A percentile compares a stretch with the other conserved stretches of the same genome.
Evolutionary conservation across 2,797 vertebrate species (phyloP).

Genomic region (Onychomys leucogaster): DNA sequence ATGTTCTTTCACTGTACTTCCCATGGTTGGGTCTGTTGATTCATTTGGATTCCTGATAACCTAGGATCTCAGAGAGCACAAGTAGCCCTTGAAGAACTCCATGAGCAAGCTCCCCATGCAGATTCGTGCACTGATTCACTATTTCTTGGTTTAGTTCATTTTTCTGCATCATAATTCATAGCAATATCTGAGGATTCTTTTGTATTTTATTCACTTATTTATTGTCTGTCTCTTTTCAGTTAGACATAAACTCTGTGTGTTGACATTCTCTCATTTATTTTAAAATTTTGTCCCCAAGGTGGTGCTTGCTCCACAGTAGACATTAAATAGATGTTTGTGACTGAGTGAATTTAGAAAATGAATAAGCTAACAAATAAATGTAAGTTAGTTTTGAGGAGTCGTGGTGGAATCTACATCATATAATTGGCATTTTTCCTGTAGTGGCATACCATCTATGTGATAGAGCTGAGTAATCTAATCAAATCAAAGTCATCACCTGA

Average conservation of each 20-base stretch:
- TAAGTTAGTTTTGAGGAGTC: background rate
- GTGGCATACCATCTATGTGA: constrained; percentile 71
- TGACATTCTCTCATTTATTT: background rate
- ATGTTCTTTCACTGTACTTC: fast-evolving
- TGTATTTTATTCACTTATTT: too few relatives aligned
- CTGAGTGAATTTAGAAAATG: background rate
- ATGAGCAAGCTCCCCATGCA: background rate
- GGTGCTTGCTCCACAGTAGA: background rate
- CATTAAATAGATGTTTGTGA: background rate
- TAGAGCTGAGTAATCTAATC: constrained; percentile 84
- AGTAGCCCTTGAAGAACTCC: background rate
- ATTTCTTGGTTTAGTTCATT: background rate
- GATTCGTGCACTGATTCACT: background rate
- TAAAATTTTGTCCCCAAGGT: too few relatives aligned
- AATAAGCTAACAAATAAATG: background rate
- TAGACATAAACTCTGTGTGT: background rate
- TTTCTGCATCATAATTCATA: background rate
- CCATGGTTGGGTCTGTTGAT: background rate
- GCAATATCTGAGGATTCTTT: background rate
- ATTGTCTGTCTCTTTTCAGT: background rate
- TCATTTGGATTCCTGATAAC: background rate
- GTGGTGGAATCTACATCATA: background rate
- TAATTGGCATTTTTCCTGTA: background rate
- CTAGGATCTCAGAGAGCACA: background rate
- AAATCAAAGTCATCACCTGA: constrained; percentile 69